Evolutionary conservation across 2,113 vertebrate genomes (phyloP), one percentile per base, ranked within the genome.

Genomic region (Eurystomus gularis): DNA sequence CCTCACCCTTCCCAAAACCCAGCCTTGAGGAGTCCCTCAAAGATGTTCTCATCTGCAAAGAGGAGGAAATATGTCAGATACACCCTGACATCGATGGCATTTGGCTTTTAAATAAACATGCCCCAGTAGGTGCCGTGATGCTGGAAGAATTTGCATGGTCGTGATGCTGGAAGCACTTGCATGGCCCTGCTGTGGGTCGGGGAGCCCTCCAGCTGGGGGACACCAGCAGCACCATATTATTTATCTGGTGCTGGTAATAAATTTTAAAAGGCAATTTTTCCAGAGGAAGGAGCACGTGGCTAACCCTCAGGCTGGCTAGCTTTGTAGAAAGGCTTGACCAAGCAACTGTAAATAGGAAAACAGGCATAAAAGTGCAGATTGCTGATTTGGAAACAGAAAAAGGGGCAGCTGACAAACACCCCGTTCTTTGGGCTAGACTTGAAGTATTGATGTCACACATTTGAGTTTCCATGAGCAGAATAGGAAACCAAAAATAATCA

Each of bases 131-230:
- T 58, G 37, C 29, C 28, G 33, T 48, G 8, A 39, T 7, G 4
- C 39, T 57, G 44, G 49, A 72, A 95, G 40, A n/a, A n/a, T n/a
- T n/a, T n/a, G n/a, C n/a, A n/a, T n/a, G n/a, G n/a, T n/a, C 28
- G 33, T 48, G 8, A 39, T 7, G 4, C 39, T 57, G 49, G 49
- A 72, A 95, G 40, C 6, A 33, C 40, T 86, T 66, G 8, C 1
- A 3, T 7, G 4, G 9, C 15, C 26, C 39, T 5, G 1, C 58
- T 76, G 35, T 44, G 55, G 35, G n/a, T 20, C 1, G 1, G n/a
- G 44, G 42, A 76, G 39, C 15, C 28, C 13, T 55, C 33, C 49
- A 39, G 64, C 24, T 29, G 17, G 44, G 54, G 33, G 24, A 60
- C 33, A 77, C 4, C 31, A 39, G 28, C 10, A 78, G 33, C 1